These are phyloP conservation scores for Eumaeus atala DNA, from an alignment of 1,140 invertebrate genomes.

Conservation along the genomic window DNA sequence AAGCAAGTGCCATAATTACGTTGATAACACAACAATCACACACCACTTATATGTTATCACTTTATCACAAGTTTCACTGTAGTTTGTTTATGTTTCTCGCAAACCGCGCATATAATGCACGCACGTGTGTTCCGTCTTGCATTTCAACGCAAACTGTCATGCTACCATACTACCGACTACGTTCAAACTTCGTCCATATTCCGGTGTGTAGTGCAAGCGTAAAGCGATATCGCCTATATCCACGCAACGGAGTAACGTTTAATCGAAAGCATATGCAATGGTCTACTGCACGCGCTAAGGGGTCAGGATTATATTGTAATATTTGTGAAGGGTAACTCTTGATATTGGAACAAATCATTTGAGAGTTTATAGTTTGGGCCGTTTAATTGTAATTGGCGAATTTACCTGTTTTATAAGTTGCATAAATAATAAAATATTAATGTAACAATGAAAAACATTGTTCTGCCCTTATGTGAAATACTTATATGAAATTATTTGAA, in stretches of 20 bases:
- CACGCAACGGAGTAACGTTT: not conserved
- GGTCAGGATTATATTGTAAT: conserved; percentile 28
- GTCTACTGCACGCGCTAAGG: conserved; percentile 40
- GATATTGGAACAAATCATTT: not conserved
- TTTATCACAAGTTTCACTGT: conserved; percentile 46
- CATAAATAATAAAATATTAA: no score
- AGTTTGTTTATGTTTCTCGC: conserved; percentile 43
- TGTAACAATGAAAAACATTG: no score
- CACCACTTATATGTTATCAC: conserved; percentile 34
- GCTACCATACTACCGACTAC: no score
- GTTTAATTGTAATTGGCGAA: no score
- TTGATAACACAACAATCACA: conserved; percentile 37
- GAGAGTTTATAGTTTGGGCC: no score
- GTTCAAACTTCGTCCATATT: conserved; percentile 13
- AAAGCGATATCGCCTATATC: conserved; percentile 38
- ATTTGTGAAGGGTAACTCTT: conserved; percentile 22
- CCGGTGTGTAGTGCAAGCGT: conserved; percentile 25
- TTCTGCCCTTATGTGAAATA: no score
- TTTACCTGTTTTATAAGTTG: no score
- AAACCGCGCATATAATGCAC: conserved; percentile 35
- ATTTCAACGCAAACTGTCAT: conserved; percentile 50
- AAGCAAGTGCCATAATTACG: conserved; percentile 48
- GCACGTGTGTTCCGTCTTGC: conserved; percentile 38
- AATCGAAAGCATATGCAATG: conserved; percentile 30
- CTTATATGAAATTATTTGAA: no score